These are phyloP conservation scores for Pseudomyrmex gracilis DNA, from an alignment of 1,140 invertebrate species.

Conservation along the genomic window DNA sequence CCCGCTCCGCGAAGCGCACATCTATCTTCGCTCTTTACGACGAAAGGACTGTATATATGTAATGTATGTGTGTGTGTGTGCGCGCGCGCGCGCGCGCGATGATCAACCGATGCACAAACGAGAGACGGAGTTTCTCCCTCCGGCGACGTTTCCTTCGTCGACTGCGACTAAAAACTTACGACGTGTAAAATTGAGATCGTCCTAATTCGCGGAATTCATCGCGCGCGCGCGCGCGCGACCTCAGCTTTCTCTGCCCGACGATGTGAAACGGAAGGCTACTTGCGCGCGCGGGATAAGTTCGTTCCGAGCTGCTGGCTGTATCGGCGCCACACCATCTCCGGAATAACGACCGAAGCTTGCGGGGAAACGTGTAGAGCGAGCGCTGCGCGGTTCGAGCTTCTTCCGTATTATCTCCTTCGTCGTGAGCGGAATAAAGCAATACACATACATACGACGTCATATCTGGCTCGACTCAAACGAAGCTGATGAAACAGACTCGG, in stretches of 20 bases:
- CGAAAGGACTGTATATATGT: neutral
- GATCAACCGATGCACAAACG: constrained; percentile 14
- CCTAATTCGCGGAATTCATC: constrained; percentile 14
- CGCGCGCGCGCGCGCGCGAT: constrained; percentile 32
- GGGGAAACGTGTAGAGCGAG: constrained; percentile 4
- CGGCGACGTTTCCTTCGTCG: neutral
- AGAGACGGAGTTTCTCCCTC: neutral
- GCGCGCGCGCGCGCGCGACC: neutral
- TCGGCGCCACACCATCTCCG: constrained; percentile 13
- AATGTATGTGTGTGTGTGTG: no score
- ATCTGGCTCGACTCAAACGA: neutral
- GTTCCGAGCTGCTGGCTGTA: constrained; percentile 34
- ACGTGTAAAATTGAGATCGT: constrained; percentile 37
- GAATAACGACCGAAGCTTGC: constrained; percentile 13
- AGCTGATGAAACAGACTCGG: constrained; percentile 11
- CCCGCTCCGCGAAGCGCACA: neutral
- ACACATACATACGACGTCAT: neutral
- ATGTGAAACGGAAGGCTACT: constrained; percentile 29
- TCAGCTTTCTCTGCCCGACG: constrained; percentile 12
- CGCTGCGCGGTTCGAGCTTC: neutral
- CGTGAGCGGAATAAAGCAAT: constrained; percentile 32
- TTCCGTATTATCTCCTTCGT: constrained; percentile 14
- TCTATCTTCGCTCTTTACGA: constrained; percentile 37
- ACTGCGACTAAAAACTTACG: constrained; percentile 45
- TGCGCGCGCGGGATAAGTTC: constrained; percentile 38